Evolutionary conservation across 2,888 invertebrate genomes (phyloP).

Genomic region (Orgyia antiqua): DNA sequence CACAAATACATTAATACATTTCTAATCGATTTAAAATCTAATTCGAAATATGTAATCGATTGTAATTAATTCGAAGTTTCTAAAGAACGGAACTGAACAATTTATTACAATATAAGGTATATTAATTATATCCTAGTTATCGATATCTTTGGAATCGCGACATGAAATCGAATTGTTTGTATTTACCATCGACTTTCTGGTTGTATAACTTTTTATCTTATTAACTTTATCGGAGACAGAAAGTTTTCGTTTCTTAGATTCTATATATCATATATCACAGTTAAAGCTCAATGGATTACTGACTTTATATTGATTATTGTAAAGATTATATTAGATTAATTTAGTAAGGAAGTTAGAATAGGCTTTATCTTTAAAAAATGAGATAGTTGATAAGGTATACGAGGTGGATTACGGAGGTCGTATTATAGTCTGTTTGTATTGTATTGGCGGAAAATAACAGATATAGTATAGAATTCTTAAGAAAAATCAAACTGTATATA

Average conservation of each 20-base stretch:
- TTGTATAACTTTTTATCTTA: constrained; percentile 57
- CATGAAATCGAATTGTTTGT: constrained; percentile 45
- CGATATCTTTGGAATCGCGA: constrained; percentile 43
- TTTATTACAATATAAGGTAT: constrained; percentile 35
- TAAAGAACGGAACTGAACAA: constrained; percentile 23
- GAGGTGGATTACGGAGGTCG: constrained; percentile 27
- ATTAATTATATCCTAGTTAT: constrained; percentile 34
- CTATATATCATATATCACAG: constrained; percentile 31
- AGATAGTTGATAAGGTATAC: constrained; percentile 56
- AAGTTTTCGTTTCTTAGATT: constrained; percentile 35
- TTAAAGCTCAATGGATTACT: constrained; percentile 27
- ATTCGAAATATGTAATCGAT: constrained; percentile 22
- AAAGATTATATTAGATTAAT: constrained; percentile 31
- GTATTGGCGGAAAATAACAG: too few relatives aligned
- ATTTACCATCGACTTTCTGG: constrained; percentile 44
- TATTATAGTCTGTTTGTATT: constrained; percentile 19
- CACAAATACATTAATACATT: constrained; percentile 14
- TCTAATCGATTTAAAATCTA: constrained; percentile 20
- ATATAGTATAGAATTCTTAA: too few relatives aligned
- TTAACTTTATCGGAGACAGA: constrained; percentile 53
- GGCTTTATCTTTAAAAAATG: constrained; percentile 61
- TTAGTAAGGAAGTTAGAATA: constrained; percentile 35
- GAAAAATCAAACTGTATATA: too few relatives aligned
- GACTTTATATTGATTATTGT: constrained; percentile 29
- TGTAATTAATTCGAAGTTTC: constrained; percentile 17